Evolutionary conservation across 2,797 vertebrate species (phyloP), one percentile per base, ranked within the genome.

Genomic region (Epinephelus awoara): DNA sequence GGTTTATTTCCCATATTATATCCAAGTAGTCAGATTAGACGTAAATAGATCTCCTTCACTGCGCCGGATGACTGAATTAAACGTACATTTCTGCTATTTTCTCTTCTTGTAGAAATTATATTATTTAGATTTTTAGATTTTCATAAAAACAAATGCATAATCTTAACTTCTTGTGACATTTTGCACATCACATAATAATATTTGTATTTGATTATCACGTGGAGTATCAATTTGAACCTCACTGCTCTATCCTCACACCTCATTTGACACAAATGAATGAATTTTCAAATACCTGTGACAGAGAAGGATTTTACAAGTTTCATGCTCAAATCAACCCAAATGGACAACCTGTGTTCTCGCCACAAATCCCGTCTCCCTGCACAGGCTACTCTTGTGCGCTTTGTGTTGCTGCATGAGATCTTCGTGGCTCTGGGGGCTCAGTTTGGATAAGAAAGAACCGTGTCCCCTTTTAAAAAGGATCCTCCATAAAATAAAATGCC

Each of bases 401-500:
- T 84, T 87, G 89, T 90, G 87, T 83, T 85, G 55, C 79, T 85
- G 70, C 44, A 46, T 69, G 86, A 86, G 83, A 92, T 90, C 85
- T 91, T 67, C 67, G 75, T 82, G 81, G 68, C 79, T 89, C 75
- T 70, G 67, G 73, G 75, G 69, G 83, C 83, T 91, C 87, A 84
- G 86, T 91, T 89, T 91, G 89, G 88, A 90, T 87, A 84, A 93
- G 87, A 90, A 86, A 90, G 83, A 88, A 83, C 50, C 78, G 67
- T 88, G 84, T 87, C 84, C 78, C 81, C 81, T 82, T 77, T 25
- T 46, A 56, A 81, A 85, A 84, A 78, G 84, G 79, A 87, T 90
- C 90, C 84, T 85, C 83, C 84, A 82, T 87, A 81, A 93, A 94
- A 92, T 94, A 93, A 94, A 95, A 94, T 89, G 92, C 80, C 90